Conservation (phyloP, 35 echinoderm and acorn worm species). For the Nesometra sesokonis region DNA sequence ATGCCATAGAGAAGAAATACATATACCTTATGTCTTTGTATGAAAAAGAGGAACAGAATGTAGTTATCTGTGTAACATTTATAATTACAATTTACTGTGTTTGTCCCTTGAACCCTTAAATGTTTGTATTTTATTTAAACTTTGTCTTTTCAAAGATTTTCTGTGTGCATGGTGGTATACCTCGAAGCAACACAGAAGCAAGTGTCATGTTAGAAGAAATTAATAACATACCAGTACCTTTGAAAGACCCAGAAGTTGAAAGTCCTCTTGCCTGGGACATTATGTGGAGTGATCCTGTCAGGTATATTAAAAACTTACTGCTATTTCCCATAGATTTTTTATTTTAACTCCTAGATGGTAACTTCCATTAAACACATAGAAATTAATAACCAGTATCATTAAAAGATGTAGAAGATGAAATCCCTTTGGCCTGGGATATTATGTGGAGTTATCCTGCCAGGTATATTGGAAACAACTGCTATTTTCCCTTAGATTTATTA, state of each 20-base stretch:
- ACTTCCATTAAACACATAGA: slow-evolving; percentile 4
- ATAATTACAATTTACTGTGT: no score
- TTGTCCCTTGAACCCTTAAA: no score
- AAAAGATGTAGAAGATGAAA: slow-evolving; percentile 60
- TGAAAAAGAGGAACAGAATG: no score
- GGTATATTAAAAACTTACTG: slow-evolving; percentile 14
- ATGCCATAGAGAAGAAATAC: no score
- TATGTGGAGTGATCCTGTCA: slow-evolving; percentile 94
- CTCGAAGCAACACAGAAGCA: slow-evolving; percentile 34
- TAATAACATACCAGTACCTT: slow-evolving; percentile 65
- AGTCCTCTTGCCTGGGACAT: slow-evolving; percentile 75
- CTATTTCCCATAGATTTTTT: background rate
- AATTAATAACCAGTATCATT: slow-evolving; percentile 62
- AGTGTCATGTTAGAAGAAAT: slow-evolving; percentile 29
- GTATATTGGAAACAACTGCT: slow-evolving; percentile 32
- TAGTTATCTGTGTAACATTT: no score
- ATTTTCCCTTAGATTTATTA: no score
- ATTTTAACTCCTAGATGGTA: background rate
- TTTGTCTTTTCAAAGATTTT: slow-evolving; percentile 68
- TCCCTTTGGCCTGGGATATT: slow-evolving; percentile 65
- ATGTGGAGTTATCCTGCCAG: slow-evolving; percentile 91
- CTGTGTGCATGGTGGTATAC: slow-evolving; percentile 77
- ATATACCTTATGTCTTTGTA: no score
- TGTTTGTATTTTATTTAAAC: background rate
- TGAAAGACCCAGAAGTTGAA: slow-evolving; percentile 65